Evolutionary conservation across 2,888 invertebrate genomes (phyloP), one percentile per base, ranked within the genome.

Genomic region (Cephalotes varians): DNA sequence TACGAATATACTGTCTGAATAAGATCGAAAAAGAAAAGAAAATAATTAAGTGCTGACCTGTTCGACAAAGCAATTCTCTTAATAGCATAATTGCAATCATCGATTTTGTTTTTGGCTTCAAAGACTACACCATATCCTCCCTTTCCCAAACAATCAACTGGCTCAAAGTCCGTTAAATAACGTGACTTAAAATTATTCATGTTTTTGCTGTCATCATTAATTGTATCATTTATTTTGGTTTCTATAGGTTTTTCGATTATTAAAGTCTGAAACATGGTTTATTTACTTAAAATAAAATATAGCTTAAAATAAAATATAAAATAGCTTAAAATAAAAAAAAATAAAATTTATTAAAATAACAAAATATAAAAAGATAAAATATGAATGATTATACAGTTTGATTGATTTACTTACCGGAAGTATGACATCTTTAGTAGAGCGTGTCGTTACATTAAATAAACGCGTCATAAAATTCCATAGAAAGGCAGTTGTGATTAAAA

Each of bases 81-180:
- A 0, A 99, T 97, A 7, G 99, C 99, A 95, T 99, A 99, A 84
- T 96, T 96, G 90, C 98, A 97, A 91, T 99, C 98, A 93, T 99
- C 99, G 81, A 99, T 97, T 94, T 98, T 98, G 94, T 99, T 99
- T 93, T 96, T 97, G 0, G 98, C 99, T 94, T 99, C 98, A 94
- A 99, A 99, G 0, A 99, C 99, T 2, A 99, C 97, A 0, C 99
- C 99, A 94, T 99, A 99, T 0, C 99, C 99, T 28, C 99, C 99
- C 90, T 96, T 96, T 0, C 98, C 98, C 21, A 98, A 95, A 88
- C 98, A 97, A 85, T 96, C 95, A 44, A 98, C 95, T 37, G 97
- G 96, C 65, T 97, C 97, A 94, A 99, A 99, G 93, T 99, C 99
- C 1, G 96, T 96, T 86, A 97, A 95, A 94, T 98, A 99, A 64